These are phyloP conservation scores for Drosophila baimaii DNA, from an alignment of 1,140 invertebrate species.

Conservation along the genomic window DNA sequence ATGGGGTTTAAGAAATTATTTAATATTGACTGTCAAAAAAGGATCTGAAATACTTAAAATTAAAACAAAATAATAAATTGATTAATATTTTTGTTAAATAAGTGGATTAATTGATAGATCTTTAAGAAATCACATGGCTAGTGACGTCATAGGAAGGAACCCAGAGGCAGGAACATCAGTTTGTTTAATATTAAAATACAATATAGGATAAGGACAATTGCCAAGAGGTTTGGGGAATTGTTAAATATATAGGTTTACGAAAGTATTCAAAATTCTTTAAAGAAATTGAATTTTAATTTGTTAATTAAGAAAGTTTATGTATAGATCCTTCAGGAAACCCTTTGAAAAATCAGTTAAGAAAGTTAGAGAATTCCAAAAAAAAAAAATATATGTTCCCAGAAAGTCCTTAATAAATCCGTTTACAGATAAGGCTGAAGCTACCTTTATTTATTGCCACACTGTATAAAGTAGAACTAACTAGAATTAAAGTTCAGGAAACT, in stretches of 20 bases:
- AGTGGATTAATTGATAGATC: too few relatives aligned
- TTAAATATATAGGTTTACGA: neutral
- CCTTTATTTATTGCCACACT: too few relatives aligned
- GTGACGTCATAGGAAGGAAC: slow-evolving; percentile 45
- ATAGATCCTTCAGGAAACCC: too few relatives aligned
- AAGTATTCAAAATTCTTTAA: neutral
- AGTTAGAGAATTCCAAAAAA: neutral
- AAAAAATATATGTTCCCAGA: neutral
- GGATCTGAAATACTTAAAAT: too few relatives aligned
- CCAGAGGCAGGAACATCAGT: slow-evolving; percentile 12
- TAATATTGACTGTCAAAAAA: neutral
- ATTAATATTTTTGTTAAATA: neutral
- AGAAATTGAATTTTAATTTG: too few relatives aligned
- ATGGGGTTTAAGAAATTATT: neutral
- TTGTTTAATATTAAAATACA: slow-evolving; percentile 10
- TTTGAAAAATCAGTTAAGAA: neutral
- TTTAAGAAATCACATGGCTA: slow-evolving; percentile 11
- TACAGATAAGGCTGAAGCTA: neutral
- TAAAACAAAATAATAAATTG: neutral
- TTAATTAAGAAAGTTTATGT: too few relatives aligned
- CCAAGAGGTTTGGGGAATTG: neutral
- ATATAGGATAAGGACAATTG: neutral
- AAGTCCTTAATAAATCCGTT: neutral
- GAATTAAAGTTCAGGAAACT: neutral
- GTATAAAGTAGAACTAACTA: neutral